Conservation (phyloP, 2,888 invertebrate species). For the Dryobotodes eremita region DNA sequence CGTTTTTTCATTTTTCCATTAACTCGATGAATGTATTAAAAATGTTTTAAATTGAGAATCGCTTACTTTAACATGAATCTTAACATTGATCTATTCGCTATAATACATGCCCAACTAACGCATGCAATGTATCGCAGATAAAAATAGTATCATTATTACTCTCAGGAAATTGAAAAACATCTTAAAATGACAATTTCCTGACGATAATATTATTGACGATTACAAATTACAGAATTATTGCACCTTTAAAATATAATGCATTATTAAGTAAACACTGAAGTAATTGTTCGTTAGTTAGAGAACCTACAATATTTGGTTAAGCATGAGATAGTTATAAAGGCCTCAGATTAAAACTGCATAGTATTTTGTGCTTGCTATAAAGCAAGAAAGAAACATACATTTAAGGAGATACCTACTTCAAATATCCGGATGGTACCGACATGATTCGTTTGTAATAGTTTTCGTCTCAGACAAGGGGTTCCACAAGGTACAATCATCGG, state of each 20-base stretch:
- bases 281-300: constrained; percentile 47
- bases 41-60: constrained; percentile 70
- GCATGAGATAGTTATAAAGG: constrained; percentile 46
- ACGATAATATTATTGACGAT: constrained; percentile 40
- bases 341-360: background rate
- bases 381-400: background rate
- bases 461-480: background rate
- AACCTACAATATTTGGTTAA: constrained; percentile 47
- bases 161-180: constrained; percentile 47
- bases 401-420: background rate
- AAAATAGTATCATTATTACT: constrained; percentile 53
- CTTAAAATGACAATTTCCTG: constrained; percentile 25
- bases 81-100: constrained; percentile 73
- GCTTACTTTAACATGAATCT: constrained; percentile 69
- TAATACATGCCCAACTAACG: constrained; percentile 74
- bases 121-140: constrained; percentile 67
- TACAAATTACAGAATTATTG: constrained; percentile 47
- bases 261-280: constrained; percentile 71
- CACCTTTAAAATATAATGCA: constrained; percentile 60
- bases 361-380: background rate
- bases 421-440: background rate
- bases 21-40: constrained; percentile 61
- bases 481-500: constrained; percentile 7
- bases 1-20: constrained; percentile 49
- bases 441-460: background rate